A percentile compares a stretch with the other conserved stretches of the same genome.
phyloP scores from a whole-genome alignment of 2,888 invertebrate species.

The Lithophane leautieri region DNA sequence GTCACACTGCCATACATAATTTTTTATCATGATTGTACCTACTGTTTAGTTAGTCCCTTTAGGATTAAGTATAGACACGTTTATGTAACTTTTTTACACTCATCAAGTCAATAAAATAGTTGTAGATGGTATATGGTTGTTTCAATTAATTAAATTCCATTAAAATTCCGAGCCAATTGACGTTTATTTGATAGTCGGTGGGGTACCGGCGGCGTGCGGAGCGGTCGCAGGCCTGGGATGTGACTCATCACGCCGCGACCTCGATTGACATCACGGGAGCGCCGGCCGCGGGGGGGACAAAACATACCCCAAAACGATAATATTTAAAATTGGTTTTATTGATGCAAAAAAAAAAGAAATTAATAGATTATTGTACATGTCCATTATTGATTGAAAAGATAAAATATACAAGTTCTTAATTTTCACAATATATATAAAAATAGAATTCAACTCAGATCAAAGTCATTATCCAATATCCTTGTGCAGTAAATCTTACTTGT shows the following conservation, averaged over 20 bases:
- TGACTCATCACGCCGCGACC: slow-evolving; percentile 77
- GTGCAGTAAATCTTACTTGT: slow-evolving; percentile 88
- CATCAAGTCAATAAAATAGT: slow-evolving; percentile 85
- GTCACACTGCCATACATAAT: slow-evolving; percentile 82
- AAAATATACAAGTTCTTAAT: slow-evolving; percentile 89
- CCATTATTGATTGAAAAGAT: slow-evolving; percentile 89
- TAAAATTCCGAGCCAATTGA: slow-evolving; percentile 87
- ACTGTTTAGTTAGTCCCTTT: slow-evolving; percentile 67
- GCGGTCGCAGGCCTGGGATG: slow-evolving; percentile 67
- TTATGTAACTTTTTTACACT: slow-evolving; percentile 86
- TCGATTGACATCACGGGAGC: slow-evolving; percentile 71
- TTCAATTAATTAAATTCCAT: slow-evolving; percentile 89
- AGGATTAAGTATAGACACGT: slow-evolving; percentile 80
- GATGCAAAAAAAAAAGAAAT: slow-evolving; percentile 87
- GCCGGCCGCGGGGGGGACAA: slow-evolving; percentile 69
- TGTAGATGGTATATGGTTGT: slow-evolving; percentile 86
- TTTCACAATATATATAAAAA: slow-evolving; percentile 89
- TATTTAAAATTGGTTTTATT: slow-evolving; percentile 90
- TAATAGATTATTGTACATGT: slow-evolving; percentile 89
- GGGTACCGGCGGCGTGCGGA: slow-evolving; percentile 68
- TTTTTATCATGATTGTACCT: slow-evolving; percentile 76
- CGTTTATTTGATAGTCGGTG: slow-evolving; percentile 78
- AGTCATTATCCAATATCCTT: slow-evolving; percentile 89
- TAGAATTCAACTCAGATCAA: slow-evolving; percentile 90
- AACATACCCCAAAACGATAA: slow-evolving; percentile 78